Evolutionary conservation across 2,797 vertebrate species (phyloP).

Genomic region (Phataginus tetradactyla): DNA sequence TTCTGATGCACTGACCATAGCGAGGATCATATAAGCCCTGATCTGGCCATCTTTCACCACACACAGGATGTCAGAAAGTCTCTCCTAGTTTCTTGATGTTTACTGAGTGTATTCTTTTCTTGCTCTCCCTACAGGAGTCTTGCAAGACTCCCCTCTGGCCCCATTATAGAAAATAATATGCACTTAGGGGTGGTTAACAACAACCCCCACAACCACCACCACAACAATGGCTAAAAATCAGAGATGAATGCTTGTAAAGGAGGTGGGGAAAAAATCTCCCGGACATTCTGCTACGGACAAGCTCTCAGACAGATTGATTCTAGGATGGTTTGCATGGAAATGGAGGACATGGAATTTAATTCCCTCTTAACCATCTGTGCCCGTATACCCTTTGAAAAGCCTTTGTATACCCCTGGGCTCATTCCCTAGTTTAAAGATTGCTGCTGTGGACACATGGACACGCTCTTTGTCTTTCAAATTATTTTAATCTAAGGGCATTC

Average conservation of each 20-base stretch:
- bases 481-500: not conserved
- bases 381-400: not conserved
- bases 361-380: not conserved
- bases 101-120: not conserved
- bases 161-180: not conserved
- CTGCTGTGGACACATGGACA: not conserved
- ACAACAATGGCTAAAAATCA: not conserved
- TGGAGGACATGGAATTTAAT: not conserved
- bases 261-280: not conserved
- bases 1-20: constrained; percentile 40
- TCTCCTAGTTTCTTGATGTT: constrained; percentile 43
- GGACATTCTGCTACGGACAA: not conserved
- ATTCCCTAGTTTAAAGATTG: not conserved
- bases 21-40: not conserved
- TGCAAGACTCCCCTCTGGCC: not conserved
- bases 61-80: constrained; percentile 5
- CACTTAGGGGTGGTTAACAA: not conserved
- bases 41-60: constrained; percentile 42
- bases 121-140: not conserved
- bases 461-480: not conserved
- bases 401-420: not conserved
- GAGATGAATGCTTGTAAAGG: not conserved
- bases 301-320: not conserved
- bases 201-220: not conserved
- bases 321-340: not conserved